Percentiles rank a stretch among this genome's conserved stretches.
Conservation (phyloP, 2,888 invertebrate genomes). For the Cheilosia variabilis region DNA sequence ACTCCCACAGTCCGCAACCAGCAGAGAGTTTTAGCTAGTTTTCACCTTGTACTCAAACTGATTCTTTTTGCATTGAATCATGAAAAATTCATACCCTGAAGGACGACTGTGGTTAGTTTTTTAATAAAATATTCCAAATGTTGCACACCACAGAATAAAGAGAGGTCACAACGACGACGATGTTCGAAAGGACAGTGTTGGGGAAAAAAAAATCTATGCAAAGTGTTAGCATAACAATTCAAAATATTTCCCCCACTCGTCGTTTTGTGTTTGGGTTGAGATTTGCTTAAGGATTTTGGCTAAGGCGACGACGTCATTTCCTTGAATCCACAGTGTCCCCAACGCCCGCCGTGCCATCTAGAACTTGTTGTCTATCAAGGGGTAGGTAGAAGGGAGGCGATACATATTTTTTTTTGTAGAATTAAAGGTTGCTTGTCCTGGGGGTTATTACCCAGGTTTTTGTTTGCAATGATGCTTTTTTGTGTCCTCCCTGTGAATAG, state of each 20-base stretch:
- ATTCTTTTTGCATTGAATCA: constrained; percentile 39
- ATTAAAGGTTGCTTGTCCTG: constrained; percentile 54
- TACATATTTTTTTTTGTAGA: constrained; percentile 5
- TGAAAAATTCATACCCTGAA: constrained; percentile 72
- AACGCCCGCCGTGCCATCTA: constrained; percentile 21
- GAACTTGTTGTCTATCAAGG: constrained; percentile 45
- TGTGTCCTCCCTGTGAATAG: constrained; percentile 8
- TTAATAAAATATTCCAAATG: constrained; percentile 70
- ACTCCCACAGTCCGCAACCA: not conserved
- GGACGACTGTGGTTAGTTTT: constrained; percentile 70
- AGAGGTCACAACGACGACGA: constrained; percentile 25
- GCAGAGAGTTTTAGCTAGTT: constrained; percentile 47
- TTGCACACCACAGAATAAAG: constrained; percentile 17
- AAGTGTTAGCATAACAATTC: constrained; percentile 72
- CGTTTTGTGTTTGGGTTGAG: constrained; percentile 14
- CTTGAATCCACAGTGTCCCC: constrained; percentile 57
- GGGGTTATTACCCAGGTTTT: constrained; percentile 71
- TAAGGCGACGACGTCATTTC: constrained; percentile 35
- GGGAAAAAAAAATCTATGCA: constrained; percentile 51
- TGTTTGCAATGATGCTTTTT: constrained; percentile 33
- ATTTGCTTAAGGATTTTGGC: constrained; percentile 29
- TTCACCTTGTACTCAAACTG: constrained; percentile 60
- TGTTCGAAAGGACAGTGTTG: not conserved
- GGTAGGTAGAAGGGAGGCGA: constrained; percentile 8
- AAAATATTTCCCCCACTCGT: constrained; percentile 20